These are phyloP conservation scores for Sprattus sprattus DNA, from an alignment of 2,113 vertebrate genomes.

Conservation along the genomic window DNA sequence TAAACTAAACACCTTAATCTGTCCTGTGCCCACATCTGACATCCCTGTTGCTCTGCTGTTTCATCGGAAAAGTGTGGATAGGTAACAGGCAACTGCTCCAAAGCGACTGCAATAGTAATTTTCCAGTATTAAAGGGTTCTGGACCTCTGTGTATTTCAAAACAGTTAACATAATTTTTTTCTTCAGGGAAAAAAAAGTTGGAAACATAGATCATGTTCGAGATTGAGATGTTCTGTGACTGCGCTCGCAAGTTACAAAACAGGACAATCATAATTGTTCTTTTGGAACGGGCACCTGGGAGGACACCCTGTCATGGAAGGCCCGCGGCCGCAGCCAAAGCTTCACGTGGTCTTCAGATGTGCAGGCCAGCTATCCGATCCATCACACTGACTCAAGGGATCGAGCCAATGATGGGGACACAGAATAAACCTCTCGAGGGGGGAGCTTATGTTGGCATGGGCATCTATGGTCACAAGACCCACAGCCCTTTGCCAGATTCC, in stretches of 20 bases:
- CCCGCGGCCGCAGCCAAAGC: not conserved
- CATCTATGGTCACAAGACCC: not conserved
- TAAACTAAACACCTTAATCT: constrained; percentile 32
- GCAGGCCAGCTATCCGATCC: not conserved
- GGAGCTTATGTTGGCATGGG: not conserved
- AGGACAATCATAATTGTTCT: not conserved
- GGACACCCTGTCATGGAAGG: not conserved
- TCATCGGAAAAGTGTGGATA: not conserved
- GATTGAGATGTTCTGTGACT: not conserved
- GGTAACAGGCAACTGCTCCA: not conserved
- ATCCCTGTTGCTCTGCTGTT: not conserved
- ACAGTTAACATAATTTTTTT: constrained; percentile 1
- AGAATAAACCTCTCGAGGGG: not conserved
- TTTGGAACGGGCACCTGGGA: not conserved
- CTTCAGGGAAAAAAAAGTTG: not conserved
- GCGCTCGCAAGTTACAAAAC: not conserved
- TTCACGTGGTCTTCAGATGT: not conserved
- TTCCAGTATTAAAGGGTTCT: not conserved
- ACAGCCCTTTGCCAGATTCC: not conserved
- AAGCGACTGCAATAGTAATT: not conserved
- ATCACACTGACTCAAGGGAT: not conserved
- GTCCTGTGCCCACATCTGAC: not conserved
- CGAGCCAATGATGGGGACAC: not conserved
- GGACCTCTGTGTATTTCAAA: not conserved
- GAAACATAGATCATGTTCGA: not conserved